These are phyloP conservation scores for Cataglyphis rosenhaueri DNA, from an alignment of 2,888 invertebrate species.

Conservation along the genomic window DNA sequence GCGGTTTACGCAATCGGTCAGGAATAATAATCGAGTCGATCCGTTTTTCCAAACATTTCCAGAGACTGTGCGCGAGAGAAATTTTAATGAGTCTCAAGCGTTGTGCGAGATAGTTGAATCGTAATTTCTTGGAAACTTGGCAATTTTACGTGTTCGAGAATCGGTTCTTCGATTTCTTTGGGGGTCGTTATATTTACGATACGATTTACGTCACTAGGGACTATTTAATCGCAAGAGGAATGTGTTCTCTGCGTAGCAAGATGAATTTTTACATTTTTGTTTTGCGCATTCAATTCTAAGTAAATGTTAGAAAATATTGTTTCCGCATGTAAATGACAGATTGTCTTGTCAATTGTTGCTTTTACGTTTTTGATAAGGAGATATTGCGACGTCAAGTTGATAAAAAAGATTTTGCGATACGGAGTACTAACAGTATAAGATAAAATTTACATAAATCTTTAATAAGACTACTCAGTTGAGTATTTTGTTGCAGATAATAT, in stretches of 20 bases:
- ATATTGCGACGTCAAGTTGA: background rate
- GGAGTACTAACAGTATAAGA: background rate
- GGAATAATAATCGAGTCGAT: slow-evolving; percentile 16
- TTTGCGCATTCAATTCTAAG: background rate
- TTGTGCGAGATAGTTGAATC: slow-evolving; percentile 42
- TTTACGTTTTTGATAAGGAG: background rate
- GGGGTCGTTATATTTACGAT: slow-evolving; percentile 62
- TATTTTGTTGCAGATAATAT: background rate
- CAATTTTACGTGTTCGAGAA: slow-evolving; percentile 69
- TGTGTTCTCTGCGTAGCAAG: background rate
- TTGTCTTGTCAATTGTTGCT: background rate
- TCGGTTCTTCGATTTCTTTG: slow-evolving; percentile 70
- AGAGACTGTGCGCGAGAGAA: background rate
- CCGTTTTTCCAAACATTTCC: background rate
- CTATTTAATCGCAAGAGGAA: slow-evolving; percentile 67
- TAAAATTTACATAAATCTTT: background rate
- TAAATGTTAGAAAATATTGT: background rate
- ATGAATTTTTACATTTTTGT: slow-evolving; percentile 47
- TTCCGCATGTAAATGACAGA: background rate
- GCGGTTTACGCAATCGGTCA: background rate
- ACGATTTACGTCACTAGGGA: slow-evolving; percentile 64
- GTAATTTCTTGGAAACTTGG: slow-evolving; percentile 58
- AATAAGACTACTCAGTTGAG: background rate
- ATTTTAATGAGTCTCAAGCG: slow-evolving; percentile 20
- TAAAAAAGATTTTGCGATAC: background rate